Percentiles rank a stretch among this genome's conserved stretches.
Conservation (phyloP, 2,797 vertebrate genomes). For the Mormyrus hasselquistii region DNA sequence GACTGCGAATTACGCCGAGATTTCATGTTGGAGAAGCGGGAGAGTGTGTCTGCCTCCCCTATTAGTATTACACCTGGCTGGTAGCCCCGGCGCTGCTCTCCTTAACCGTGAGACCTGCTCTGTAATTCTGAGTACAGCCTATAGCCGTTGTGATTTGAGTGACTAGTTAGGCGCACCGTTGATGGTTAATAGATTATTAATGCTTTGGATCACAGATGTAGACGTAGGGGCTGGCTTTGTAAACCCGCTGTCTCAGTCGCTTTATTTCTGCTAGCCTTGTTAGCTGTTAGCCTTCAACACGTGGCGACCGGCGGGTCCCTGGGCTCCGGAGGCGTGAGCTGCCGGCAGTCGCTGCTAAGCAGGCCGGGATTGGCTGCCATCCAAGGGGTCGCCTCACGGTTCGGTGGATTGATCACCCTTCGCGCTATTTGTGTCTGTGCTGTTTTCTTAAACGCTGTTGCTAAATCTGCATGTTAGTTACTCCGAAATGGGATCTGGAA, state of each 20-base stretch:
- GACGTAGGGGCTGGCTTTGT: background rate
- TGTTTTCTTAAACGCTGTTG: background rate
- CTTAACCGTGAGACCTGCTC: background rate
- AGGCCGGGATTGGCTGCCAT: background rate
- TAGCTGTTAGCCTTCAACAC: conserved; percentile 8
- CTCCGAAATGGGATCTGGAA: background rate
- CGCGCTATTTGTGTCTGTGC: background rate
- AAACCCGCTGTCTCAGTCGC: background rate
- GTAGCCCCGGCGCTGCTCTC: background rate
- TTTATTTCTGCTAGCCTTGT: background rate
- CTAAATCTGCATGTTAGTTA: background rate
- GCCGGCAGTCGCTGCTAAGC: background rate
- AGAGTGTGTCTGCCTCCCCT: background rate
- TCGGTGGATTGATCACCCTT: background rate
- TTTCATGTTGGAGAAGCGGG: background rate
- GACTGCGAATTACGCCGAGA: background rate
- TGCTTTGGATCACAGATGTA: background rate
- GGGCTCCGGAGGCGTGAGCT: background rate
- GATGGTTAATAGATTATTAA: background rate
- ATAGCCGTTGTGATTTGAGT: background rate
- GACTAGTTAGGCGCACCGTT: background rate
- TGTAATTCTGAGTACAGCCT: background rate
- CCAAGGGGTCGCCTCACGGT: background rate
- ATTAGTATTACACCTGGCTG: background rate
- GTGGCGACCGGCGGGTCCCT: conserved; percentile 6